Percentiles rank a stretch among this genome's conserved stretches.
phyloP scores from a whole-genome alignment of 1,140 invertebrate genomes.

The Drosophila malerkotliana region DNA sequence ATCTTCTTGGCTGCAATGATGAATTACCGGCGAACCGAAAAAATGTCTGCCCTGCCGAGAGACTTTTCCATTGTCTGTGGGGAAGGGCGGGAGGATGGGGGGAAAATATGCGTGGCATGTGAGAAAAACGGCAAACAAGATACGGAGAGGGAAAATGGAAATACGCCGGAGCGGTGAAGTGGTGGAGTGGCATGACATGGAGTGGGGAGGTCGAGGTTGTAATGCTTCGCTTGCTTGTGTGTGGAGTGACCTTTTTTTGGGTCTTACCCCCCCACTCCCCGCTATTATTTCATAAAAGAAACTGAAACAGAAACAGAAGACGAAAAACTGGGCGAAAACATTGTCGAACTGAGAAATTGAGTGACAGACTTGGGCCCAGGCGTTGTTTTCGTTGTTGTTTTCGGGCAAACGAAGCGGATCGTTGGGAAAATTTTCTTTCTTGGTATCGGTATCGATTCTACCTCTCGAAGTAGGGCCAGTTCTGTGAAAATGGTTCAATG shows the following conservation, averaged over 20 bases:
- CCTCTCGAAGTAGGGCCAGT: conserved; percentile 13
- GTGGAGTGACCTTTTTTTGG: conserved; percentile 63
- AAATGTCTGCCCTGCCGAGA: conserved; percentile 45
- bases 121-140: conserved; percentile 68
- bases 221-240: conserved; percentile 47
- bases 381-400: conserved; percentile 22
- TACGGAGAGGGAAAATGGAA: conserved; percentile 38
- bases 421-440: conserved; percentile 71
- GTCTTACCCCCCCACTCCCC: conserved; percentile 1
- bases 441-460: conserved; percentile 34
- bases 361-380: conserved; percentile 31
- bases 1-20: conserved; percentile 54
- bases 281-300: conserved; percentile 9
- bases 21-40: conserved; percentile 64
- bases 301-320: conserved; percentile 36
- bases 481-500: conserved; percentile 72
- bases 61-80: conserved; percentile 52
- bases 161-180: conserved; percentile 9
- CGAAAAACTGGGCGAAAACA: conserved; percentile 67
- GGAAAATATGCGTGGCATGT: conserved; percentile 73
- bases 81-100: background rate
- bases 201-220: conserved; percentile 46
- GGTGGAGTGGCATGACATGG: background rate
- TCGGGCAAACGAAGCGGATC: conserved; percentile 58
- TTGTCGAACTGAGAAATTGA: conserved; percentile 54